Evolutionary conservation across 2,797 vertebrate genomes (phyloP).

Genomic region (Cossypha niveicapilla): DNA sequence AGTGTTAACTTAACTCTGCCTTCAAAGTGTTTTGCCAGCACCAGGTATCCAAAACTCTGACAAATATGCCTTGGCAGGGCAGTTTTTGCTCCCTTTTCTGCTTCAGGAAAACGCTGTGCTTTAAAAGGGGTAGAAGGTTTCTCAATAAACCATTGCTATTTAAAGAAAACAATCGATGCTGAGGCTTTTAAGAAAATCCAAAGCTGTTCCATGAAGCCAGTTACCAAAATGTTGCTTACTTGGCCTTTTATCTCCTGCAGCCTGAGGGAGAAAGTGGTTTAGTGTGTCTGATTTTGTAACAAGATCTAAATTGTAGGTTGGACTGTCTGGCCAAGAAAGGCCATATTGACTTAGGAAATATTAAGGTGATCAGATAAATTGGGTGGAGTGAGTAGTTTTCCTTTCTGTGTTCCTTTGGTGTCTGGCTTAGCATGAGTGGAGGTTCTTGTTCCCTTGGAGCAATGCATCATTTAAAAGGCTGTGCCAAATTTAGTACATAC

Average conservation of each 20-base stretch:
- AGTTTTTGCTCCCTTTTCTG: background rate
- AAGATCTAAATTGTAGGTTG: slow-evolving; percentile 28
- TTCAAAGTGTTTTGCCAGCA: background rate
- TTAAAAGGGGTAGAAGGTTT: background rate
- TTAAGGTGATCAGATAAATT: slow-evolving; percentile 10
- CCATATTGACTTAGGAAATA: slow-evolving; percentile 28
- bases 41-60: background rate
- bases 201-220: slow-evolving; percentile 14
- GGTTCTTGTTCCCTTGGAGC: slow-evolving; percentile 27
- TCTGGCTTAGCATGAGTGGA: background rate
- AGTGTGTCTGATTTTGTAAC: slow-evolving; percentile 25
- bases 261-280: slow-evolving; percentile 25
- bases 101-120: background rate
- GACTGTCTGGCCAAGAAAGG: slow-evolving; percentile 45
- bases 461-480: slow-evolving; percentile 50
- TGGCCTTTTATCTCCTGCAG: slow-evolving; percentile 41
- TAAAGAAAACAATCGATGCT: slow-evolving; percentile 25
- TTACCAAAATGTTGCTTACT: background rate
- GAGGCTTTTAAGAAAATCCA: slow-evolving; percentile 45
- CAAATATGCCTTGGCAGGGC: background rate
- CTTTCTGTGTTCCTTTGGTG: background rate
- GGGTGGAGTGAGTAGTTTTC: slow-evolving; percentile 13
- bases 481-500: slow-evolving; percentile 61
- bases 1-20: background rate
- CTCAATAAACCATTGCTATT: slow-evolving; percentile 39